Evolutionary conservation across 2,113 vertebrate species (phyloP).

Genomic region (Aegotheles bennettii): DNA sequence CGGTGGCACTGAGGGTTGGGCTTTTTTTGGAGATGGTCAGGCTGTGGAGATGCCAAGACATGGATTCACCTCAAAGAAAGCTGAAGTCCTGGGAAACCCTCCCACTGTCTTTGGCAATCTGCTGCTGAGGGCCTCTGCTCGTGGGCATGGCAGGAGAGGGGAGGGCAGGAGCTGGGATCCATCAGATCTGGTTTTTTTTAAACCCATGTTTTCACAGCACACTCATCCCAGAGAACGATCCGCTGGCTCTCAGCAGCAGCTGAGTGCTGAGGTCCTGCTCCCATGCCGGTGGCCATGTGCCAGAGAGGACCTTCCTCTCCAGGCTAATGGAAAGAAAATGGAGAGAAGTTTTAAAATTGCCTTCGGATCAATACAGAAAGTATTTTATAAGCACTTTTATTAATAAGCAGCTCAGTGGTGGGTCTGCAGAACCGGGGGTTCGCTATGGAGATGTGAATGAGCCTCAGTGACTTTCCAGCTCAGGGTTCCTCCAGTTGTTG

Average conservation of each 20-base stretch:
- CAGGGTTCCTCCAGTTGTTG: fast-evolving
- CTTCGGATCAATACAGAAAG: neutral
- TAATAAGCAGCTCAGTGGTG: neutral
- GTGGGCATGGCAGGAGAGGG: neutral
- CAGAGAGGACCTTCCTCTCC: neutral
- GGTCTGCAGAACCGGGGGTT: fast-evolving
- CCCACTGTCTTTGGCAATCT: neutral
- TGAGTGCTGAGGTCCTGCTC: neutral
- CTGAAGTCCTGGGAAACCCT: neutral
- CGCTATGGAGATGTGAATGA: neutral
- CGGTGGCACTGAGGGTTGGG: neutral
- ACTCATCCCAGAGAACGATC: neutral
- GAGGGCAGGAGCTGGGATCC: neutral
- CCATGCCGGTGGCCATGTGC: neutral
- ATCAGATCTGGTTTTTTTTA: neutral
- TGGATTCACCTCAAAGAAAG: neutral
- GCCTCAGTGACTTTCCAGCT: neutral
- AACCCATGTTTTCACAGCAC: neutral
- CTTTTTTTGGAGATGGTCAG: too few relatives aligned
- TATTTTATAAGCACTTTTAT: neutral
- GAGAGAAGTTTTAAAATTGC: neutral
- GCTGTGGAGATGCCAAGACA: neutral
- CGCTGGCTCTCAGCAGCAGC: neutral
- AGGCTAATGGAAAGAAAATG: neutral
- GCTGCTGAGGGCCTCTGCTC: neutral